Base-by-base conservation (phyloP, 2,888 invertebrate genomes). In the Calephelis perditalis region DNA sequence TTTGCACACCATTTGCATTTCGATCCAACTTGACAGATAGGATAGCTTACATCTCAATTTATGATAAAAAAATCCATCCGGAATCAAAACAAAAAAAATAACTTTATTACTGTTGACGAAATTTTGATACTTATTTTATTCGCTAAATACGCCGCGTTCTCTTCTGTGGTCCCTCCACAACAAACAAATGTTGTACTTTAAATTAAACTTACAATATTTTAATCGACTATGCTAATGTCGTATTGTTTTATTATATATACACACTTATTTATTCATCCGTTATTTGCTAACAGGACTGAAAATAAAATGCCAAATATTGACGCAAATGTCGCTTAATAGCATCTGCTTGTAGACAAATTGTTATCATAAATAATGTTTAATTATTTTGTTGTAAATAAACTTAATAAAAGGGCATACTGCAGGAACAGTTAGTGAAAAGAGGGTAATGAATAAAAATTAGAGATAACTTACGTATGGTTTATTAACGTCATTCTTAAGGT, bases 241-340 rank as follows among this genome's bases (percentile, higher is more conserved):
- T 52, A 52, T 52, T 52, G 52, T 52, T 52, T 52, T 11, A 52
- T 35, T 54, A 54, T 54, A 54, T 54, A 54, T 54, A 54, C 9
- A 52, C 49, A 36, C 36, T 54, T 54, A 35, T 54, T 54, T 36
- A 36, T 54, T 36, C 11, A 35, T 10, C 52, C 52, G 36, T 36
- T 54, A 54, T 54, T 54, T 54, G 36, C 36, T 35, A n/a, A 36
- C 35, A 26, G 52, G 26, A 52, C 35, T 52, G 35, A 52, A 49
- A 49, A 52, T 52, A 52, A 40, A 52, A 52, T 52, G 49, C 49
- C 49, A 52, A 52, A 52, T 52, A 52, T 52, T 52, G 49, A 52
- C 49, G 49, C 35, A 52, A 52, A 52, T 52, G 49, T 52, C 49
- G 35, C 49, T 52, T 26, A 52, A 52, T 52, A 52, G 49, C 49